phyloP scores from a whole-genome alignment of 2,797 vertebrate genomes.

The Channa striata region DNA sequence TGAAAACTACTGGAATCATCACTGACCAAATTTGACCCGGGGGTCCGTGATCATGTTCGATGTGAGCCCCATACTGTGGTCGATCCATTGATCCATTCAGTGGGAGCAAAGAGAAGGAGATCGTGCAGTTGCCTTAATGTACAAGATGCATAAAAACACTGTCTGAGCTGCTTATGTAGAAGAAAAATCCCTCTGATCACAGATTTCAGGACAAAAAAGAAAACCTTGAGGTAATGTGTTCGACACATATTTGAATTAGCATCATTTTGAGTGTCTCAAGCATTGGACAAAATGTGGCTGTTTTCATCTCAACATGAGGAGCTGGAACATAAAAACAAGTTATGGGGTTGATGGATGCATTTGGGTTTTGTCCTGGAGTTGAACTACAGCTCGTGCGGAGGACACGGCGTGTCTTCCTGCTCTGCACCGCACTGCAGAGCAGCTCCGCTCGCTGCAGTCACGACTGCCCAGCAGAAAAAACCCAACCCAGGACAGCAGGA shows the following conservation, averaged over 20 bases:
- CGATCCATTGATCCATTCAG: no score
- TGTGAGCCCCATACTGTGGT: no score
- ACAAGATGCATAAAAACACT: no score
- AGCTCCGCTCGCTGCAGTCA: slow-evolving; percentile 76
- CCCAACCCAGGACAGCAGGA: slow-evolving; percentile 59
- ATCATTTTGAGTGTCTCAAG: not conserved
- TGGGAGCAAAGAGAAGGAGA: no score
- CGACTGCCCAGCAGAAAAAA: slow-evolving; percentile 69
- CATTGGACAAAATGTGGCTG: not conserved
- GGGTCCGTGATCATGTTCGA: no score
- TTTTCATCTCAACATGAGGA: not conserved
- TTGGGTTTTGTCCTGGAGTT: slow-evolving; percentile 5
- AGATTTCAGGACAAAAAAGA: no score
- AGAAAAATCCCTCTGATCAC: no score
- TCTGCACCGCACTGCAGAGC: slow-evolving; percentile 66
- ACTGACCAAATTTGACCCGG: not conserved
- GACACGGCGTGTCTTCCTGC: slow-evolving; percentile 48
- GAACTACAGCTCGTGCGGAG: slow-evolving; percentile 44
- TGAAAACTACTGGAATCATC: not conserved
- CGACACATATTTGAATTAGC: not conserved
- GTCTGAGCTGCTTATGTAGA: no score
- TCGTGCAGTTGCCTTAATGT: no score
- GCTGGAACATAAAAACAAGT: not conserved
- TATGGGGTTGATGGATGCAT: slow-evolving; percentile 1
- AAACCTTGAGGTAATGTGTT: no score